phyloP scores from a whole-genome alignment of 1,140 invertebrate genomes.

The Drosophila truncata region DNA sequence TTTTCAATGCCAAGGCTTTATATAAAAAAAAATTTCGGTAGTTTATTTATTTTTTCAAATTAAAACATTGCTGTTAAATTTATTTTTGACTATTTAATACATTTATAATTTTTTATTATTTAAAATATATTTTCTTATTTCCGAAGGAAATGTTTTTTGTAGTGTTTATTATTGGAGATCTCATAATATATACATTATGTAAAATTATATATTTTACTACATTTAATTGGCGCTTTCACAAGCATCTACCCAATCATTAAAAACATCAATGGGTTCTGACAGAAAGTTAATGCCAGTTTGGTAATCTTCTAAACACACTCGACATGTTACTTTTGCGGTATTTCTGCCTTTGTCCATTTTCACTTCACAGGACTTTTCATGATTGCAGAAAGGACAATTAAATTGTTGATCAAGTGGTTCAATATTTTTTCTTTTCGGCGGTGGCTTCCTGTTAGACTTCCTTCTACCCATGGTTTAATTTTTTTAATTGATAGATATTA shows the following conservation, averaged over 20 bases:
- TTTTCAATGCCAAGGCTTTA: not conserved
- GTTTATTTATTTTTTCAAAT: not conserved
- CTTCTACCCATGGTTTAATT: slow-evolving; percentile 93
- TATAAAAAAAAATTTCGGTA: too few species aligned
- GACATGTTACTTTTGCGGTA: slow-evolving; percentile 96
- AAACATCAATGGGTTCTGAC: slow-evolving; percentile 99
- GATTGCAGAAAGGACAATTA: slow-evolving; percentile 99
- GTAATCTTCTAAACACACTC: slow-evolving; percentile 98
- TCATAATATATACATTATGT: not conserved
- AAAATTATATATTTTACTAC: not conserved
- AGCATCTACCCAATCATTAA: slow-evolving; percentile 99
- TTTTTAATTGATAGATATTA: not conserved
- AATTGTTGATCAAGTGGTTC: slow-evolving; percentile 95
- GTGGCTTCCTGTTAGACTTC: slow-evolving; percentile 98
- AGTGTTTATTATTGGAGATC: not conserved
- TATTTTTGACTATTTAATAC: not conserved
- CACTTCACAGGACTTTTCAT: slow-evolving; percentile 99
- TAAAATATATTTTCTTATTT: not conserved
- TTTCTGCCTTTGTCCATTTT: slow-evolving; percentile 98
- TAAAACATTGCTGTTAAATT: not conserved
- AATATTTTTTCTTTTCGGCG: slow-evolving; percentile 89
- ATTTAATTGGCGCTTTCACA: slow-evolving; percentile 96
- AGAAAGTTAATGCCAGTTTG: slow-evolving; percentile 98
- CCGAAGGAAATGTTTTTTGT: not conserved
- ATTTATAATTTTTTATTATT: not conserved